Evolutionary conservation across 1,140 invertebrate genomes (phyloP).

Genomic region (Scaptomyza hsui): DNA sequence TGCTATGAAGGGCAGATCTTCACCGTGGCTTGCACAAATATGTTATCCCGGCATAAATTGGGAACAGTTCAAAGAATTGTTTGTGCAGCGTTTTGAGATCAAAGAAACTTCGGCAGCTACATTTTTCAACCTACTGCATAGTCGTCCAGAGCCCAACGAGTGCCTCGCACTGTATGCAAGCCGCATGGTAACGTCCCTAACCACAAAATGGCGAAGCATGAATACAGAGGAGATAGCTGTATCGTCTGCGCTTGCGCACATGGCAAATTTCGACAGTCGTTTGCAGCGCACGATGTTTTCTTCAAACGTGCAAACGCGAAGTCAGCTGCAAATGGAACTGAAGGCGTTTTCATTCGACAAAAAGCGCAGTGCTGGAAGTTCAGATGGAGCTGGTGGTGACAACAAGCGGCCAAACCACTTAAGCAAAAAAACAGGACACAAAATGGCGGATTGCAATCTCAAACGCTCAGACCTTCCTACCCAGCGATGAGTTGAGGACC

Average conservation of each 20-base stretch:
- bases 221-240: slow-evolving; percentile 18
- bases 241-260: slow-evolving; percentile 4
- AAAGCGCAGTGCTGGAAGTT: not conserved
- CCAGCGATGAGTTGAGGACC: too few species aligned
- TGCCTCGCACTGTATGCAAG: too few species aligned
- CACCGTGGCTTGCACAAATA: too few species aligned
- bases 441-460: too few species aligned
- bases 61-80: too few species aligned
- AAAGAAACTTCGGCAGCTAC: slow-evolving; percentile 1
- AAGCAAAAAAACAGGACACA: too few species aligned
- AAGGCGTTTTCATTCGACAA: not conserved
- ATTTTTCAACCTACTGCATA: slow-evolving; percentile 19
- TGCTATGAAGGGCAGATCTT: slow-evolving; percentile 14
- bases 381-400: too few species aligned
- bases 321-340: not conserved
- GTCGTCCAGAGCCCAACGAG: slow-evolving; percentile 1
- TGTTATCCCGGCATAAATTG: too few species aligned
- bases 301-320: too few species aligned
- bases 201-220: slow-evolving; percentile 3
- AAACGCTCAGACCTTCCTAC: too few species aligned
- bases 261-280: not conserved
- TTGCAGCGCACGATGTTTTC: slow-evolving; percentile 10
- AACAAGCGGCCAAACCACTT: too few species aligned
- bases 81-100: too few species aligned
- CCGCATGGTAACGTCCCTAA: slow-evolving; percentile 13